Percentiles rank a stretch among this genome's conserved stretches.
These are phyloP conservation scores for Lagenorhynchus albirostris DNA, from an alignment of 2,113 vertebrate species.

Conservation along the genomic window DNA sequence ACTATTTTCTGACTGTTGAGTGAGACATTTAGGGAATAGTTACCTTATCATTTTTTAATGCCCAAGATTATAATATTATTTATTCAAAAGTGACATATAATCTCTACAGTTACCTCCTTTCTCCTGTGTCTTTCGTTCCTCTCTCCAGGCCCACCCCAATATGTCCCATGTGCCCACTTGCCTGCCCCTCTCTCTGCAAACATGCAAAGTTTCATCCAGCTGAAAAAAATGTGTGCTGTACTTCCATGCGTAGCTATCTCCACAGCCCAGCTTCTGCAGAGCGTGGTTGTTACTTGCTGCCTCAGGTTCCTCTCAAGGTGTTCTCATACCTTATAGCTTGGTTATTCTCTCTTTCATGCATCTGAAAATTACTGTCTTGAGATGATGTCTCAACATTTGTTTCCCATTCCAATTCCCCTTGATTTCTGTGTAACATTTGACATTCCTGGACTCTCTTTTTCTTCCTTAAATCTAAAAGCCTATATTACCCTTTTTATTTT, in stretches of 20 bases:
- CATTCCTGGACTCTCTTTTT: fast-evolving
- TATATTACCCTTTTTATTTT: neutral
- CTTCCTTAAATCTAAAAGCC: neutral
- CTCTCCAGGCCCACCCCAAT: neutral
- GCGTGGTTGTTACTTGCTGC: neutral
- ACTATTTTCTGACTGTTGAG: neutral
- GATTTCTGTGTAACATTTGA: neutral
- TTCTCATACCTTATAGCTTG: neutral
- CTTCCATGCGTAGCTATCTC: neutral
- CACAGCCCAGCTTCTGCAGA: neutral
- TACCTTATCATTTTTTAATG: neutral
- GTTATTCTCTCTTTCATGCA: neutral
- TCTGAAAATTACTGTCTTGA: neutral
- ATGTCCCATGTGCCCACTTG: neutral
- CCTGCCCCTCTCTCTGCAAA: neutral
- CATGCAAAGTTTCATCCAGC: neutral
- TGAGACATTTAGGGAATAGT: neutral
- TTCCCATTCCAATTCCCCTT: neutral
- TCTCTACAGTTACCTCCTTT: neutral
- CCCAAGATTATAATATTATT: neutral
- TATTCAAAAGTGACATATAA: neutral
- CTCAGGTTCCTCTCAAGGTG: neutral
- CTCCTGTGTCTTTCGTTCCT: neutral
- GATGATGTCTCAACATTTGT: neutral
- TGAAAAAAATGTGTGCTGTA: neutral